These are phyloP conservation scores for Corydoras sp. DNA, from an alignment of 2,113 vertebrate species.

Conservation along the genomic window DNA sequence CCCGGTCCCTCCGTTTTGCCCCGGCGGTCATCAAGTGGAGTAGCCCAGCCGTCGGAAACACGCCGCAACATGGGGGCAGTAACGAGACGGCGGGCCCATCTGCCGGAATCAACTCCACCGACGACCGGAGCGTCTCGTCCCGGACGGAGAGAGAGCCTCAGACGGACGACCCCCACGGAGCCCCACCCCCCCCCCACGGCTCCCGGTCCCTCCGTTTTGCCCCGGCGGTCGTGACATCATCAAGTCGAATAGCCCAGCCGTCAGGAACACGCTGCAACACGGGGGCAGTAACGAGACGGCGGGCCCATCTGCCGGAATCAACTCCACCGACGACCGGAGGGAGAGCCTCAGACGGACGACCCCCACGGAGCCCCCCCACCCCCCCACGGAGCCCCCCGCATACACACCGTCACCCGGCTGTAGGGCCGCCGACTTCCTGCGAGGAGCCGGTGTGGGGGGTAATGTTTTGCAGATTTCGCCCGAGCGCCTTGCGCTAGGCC, in stretches of 20 bases:
- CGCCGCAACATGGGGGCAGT: not conserved
- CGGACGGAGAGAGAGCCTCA: no score
- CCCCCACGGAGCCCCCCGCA: no score
- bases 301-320: not conserved
- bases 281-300: not conserved
- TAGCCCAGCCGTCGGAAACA: not conserved
- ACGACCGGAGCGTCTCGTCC: not conserved
- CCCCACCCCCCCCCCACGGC: no score
- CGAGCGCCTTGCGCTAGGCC: not conserved
- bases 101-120: not conserved
- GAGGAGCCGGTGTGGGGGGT: slow-evolving; percentile 10
- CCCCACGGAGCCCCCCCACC: no score
- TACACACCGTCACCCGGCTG: not conserved
- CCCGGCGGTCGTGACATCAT: not conserved
- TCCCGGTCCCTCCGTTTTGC: no score
- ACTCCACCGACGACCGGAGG: not conserved
- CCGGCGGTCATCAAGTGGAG: not conserved
- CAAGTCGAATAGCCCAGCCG: not conserved
- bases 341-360: no score
- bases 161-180: no score
- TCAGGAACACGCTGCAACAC: not conserved
- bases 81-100: not conserved
- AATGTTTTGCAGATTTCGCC: slow-evolving; percentile 26
- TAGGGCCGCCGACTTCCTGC: slow-evolving; percentile 4
- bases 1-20: no score